Evolutionary conservation across 2,888 invertebrate species (phyloP).

Genomic region (Tricholauxania praeusta): DNA sequence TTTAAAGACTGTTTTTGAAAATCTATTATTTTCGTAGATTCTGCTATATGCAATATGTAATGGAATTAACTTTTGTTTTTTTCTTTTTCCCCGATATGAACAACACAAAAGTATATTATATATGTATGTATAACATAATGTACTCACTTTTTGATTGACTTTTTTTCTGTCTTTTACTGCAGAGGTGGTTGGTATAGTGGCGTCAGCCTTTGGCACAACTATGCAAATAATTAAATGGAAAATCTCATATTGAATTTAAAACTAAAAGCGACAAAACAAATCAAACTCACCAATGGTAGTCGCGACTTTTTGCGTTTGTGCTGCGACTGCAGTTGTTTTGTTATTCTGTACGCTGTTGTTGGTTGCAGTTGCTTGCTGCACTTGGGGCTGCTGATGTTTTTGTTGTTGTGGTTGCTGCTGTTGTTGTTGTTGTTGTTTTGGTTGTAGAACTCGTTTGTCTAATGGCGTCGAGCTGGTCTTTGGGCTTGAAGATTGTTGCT

Average conservation of each 20-base stretch:
- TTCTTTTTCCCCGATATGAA: too few relatives aligned
- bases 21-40: too few relatives aligned
- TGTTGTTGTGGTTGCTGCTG: constrained; percentile 45
- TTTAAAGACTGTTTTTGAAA: too few relatives aligned
- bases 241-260: neutral
- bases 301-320: constrained; percentile 25
- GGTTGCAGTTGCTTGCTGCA: constrained; percentile 20
- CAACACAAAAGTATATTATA: too few relatives aligned
- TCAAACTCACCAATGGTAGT: constrained; percentile 57
- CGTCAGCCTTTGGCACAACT: constrained; percentile 56
- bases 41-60: too few relatives aligned
- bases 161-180: constrained; percentile 71
- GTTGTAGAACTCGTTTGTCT: constrained; percentile 77
- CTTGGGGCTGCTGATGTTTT: constrained; percentile 44
- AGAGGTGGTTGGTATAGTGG: constrained; percentile 56
- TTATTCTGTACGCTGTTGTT: constrained; percentile 41
- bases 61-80: too few relatives aligned
- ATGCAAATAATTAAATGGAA: neutral
- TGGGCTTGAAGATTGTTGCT: constrained; percentile 66
- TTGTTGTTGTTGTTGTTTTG: constrained; percentile 70
- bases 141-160: constrained; percentile 72
- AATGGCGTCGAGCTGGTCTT: constrained; percentile 68
- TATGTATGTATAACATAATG: too few relatives aligned
- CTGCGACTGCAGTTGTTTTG: constrained; percentile 28
- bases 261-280: neutral